Conservation (phyloP, 1,140 invertebrate genomes). For the Tyrophagus putrescentiae region DNA sequence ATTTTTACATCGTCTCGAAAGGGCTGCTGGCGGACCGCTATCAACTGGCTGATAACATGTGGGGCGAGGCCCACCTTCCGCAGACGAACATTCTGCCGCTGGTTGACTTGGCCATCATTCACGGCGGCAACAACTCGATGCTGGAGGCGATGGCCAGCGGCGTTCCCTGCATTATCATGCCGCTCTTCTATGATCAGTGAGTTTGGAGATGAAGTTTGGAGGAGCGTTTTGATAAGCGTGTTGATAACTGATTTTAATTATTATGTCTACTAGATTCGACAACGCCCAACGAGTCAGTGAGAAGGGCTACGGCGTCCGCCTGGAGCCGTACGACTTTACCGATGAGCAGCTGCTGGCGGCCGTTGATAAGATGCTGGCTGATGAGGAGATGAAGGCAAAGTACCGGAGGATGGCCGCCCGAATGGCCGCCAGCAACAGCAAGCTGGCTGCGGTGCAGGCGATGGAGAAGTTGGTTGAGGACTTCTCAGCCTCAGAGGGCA, state of each 20-base stretch:
- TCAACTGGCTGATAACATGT: slow-evolving; percentile 14
- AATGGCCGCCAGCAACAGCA: no score
- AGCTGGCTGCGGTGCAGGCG: no score
- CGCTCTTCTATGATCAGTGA: slow-evolving; percentile 24
- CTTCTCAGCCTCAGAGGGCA: no score
- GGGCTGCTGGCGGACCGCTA: slow-evolving; percentile 3
- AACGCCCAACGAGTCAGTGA: slow-evolving; percentile 22
- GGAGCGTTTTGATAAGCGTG: no score
- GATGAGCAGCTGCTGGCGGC: slow-evolving; percentile 9
- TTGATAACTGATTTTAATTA: no score
- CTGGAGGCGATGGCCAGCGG: slow-evolving; percentile 17
- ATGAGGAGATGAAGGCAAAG: slow-evolving; percentile 11
- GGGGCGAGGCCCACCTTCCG: background rate
- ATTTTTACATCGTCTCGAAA: slow-evolving; percentile 10
- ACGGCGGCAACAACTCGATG: slow-evolving; percentile 28
- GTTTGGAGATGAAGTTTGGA: no score
- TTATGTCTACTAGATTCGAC: no score
- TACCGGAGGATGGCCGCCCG: background rate
- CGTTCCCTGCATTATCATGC: slow-evolving; percentile 18
- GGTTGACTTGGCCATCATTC: slow-evolving; percentile 27
- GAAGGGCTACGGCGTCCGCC: slow-evolving; percentile 12
- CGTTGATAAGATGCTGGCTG: slow-evolving; percentile 17
- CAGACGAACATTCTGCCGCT: background rate
- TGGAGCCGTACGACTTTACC: slow-evolving; percentile 15
- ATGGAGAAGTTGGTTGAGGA: no score